These are phyloP conservation scores for Adoxophyes honmai DNA, from an alignment of 1,140 invertebrate genomes.

Conservation along the genomic window DNA sequence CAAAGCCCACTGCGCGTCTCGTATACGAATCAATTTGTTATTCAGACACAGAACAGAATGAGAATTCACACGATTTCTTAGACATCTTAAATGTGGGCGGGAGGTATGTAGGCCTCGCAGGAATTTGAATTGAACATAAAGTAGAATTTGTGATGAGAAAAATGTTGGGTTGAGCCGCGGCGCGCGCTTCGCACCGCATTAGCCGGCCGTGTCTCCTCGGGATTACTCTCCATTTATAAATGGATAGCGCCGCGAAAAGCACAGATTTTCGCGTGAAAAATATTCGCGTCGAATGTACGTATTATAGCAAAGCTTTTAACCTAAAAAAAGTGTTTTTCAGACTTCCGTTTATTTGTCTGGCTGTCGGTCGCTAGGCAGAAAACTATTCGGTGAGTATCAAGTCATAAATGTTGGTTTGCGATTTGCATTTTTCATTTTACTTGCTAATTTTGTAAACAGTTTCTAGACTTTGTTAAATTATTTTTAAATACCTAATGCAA, in stretches of 20 bases:
- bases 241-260: slow-evolving; percentile 46
- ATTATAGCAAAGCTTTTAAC: slow-evolving; percentile 4
- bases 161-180: slow-evolving; percentile 44
- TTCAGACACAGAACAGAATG: neutral
- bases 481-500: too few species aligned
- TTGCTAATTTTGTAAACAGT: too few species aligned
- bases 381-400: too few species aligned
- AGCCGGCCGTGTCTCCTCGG: slow-evolving; percentile 47
- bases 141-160: slow-evolving; percentile 54
- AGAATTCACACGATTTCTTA: slow-evolving; percentile 1
- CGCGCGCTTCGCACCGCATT: slow-evolving; percentile 67
- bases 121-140: slow-evolving; percentile 1
- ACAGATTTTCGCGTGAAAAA: slow-evolving; percentile 47
- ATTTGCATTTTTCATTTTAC: too few species aligned
- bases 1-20: too few species aligned
- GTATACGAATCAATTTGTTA: neutral
- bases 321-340: neutral
- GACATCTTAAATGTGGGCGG: slow-evolving; percentile 3
- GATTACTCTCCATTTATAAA: slow-evolving; percentile 67
- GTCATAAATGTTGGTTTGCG: too few species aligned
- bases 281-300: slow-evolving; percentile 27
- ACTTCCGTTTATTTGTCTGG: too few species aligned
- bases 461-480: too few species aligned
- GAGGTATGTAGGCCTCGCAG: neutral
- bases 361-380: too few species aligned